These are phyloP conservation scores for Augochlora pura DNA, from an alignment of 1,140 invertebrate species.

Conservation along the genomic window DNA sequence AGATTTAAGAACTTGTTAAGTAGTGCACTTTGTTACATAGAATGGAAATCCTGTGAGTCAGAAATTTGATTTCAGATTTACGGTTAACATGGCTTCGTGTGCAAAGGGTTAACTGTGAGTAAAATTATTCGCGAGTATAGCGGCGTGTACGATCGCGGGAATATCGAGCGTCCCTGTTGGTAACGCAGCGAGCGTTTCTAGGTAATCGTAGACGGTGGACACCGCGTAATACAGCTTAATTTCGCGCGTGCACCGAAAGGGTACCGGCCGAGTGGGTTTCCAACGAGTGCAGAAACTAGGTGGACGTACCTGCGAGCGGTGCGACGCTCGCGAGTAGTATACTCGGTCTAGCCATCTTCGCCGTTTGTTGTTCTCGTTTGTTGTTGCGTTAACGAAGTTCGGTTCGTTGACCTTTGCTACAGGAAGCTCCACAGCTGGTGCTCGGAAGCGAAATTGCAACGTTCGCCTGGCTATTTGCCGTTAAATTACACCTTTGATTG, in stretches of 20 bases:
- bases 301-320: constrained; percentile 2
- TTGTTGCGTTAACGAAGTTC: neutral
- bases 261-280: constrained; percentile 38
- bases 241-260: constrained; percentile 18
- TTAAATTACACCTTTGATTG: no score
- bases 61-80: neutral
- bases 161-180: constrained; percentile 27
- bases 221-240: constrained; percentile 31
- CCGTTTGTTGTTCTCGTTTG: neutral
- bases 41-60: no score
- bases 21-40: no score
- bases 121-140: constrained; percentile 8
- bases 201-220: constrained; percentile 36
- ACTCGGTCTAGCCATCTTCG: neutral
- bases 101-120: no score
- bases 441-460: neutral
- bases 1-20: no score
- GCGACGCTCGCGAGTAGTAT: neutral
- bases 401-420: neutral
- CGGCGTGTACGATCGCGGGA: neutral
- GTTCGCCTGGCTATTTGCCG: no score
- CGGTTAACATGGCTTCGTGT: constrained; percentile 8
- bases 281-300: neutral
- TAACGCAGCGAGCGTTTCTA: constrained; percentile 43
- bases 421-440: neutral